These are phyloP conservation scores for Epistrophe eligans DNA, from an alignment of 2,888 invertebrate genomes.

Conservation along the genomic window DNA sequence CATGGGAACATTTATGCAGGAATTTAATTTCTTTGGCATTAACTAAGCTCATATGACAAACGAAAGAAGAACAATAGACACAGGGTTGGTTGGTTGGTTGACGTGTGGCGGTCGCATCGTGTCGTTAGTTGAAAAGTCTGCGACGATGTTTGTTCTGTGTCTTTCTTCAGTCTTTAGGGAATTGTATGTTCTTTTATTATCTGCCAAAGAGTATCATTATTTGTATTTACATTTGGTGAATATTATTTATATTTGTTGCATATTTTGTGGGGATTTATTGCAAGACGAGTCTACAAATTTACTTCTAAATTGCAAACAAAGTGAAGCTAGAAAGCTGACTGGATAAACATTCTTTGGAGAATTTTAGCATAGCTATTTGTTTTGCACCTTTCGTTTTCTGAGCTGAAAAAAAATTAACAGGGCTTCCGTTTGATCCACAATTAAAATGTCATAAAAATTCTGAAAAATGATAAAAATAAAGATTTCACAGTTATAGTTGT, in stretches of 20 bases:
- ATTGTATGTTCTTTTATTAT: conserved; percentile 68
- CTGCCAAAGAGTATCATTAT: conserved; percentile 64
- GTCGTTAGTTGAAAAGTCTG: conserved; percentile 19
- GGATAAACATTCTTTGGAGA: neutral
- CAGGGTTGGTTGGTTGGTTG: conserved; percentile 37
- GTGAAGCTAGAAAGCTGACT: neutral
- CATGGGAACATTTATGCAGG: conserved; percentile 69
- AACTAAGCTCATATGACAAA: conserved; percentile 49
- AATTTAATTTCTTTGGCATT: conserved; percentile 66
- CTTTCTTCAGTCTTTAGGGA: conserved; percentile 58
- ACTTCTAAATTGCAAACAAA: conserved; percentile 9
- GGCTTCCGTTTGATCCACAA: neutral
- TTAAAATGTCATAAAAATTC: neutral
- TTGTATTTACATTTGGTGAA: conserved; percentile 62
- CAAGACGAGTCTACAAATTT: neutral
- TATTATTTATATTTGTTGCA: conserved; percentile 71
- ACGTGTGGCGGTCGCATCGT: neutral
- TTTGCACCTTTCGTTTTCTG: neutral
- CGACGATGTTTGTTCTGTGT: neutral
- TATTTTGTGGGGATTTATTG: conserved; percentile 23
- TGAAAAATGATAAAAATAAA: too few species aligned
- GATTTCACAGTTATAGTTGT: too few species aligned
- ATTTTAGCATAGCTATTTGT: neutral
- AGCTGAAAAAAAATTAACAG: neutral
- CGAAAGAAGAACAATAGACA: conserved; percentile 60